A percentile compares a stretch with the other conserved stretches of the same genome.
Evolutionary conservation across 2,113 vertebrate genomes (phyloP).

Genomic region (Platycercus adscitus): DNA sequence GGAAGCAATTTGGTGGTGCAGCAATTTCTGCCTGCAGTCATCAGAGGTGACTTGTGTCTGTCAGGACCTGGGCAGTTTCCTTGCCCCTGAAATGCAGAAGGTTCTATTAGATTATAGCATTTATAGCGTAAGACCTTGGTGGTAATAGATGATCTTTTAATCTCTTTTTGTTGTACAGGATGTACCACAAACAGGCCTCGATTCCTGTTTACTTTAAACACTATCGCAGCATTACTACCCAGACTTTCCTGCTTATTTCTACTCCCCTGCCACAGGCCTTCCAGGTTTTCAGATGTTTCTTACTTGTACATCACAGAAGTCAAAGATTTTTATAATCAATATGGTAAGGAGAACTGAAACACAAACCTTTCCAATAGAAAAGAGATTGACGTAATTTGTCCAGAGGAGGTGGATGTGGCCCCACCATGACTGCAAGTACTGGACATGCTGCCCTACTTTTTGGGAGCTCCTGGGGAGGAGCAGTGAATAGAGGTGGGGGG

Average conservation of each 20-base stretch:
- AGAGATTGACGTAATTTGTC: background rate
- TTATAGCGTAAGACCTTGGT: background rate
- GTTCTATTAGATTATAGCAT: background rate
- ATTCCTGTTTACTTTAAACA: conserved; percentile 61
- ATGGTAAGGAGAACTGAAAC: background rate
- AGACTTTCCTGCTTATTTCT: conserved; percentile 23
- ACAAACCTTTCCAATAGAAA: background rate
- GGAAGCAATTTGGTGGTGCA: background rate
- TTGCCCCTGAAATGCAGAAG: background rate
- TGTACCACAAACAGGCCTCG: background rate
- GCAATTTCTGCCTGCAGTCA: background rate
- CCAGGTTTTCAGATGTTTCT: background rate
- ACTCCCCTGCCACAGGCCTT: background rate
- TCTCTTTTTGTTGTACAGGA: conserved; percentile 32
- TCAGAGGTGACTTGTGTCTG: background rate
- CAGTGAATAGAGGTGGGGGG: background rate
- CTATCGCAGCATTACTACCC: background rate
- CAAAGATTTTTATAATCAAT: background rate
- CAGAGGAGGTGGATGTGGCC: background rate
- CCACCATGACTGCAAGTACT: background rate
- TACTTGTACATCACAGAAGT: background rate
- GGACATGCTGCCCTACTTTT: background rate
- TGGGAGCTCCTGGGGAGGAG: background rate
- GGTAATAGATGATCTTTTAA: background rate
- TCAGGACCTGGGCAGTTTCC: background rate